A percentile compares a stretch with the other conserved stretches of the same genome.
These are phyloP conservation scores for Cheilosia soror DNA, from an alignment of 2,888 invertebrate species.

Conservation along the genomic window DNA sequence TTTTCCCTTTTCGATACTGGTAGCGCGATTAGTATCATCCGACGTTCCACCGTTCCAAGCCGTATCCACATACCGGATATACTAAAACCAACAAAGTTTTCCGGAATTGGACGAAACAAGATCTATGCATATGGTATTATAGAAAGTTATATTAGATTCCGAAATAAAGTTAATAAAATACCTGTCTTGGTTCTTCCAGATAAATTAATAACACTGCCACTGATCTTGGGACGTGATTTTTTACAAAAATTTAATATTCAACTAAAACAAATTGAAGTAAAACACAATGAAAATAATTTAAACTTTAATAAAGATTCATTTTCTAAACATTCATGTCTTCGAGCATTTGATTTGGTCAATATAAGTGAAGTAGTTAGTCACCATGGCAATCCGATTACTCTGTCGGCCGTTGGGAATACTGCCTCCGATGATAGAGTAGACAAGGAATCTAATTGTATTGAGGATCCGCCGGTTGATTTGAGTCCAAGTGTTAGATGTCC, in stretches of 20 bases:
- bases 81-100: slow-evolving; percentile 18
- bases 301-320: no score
- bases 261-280: not conserved
- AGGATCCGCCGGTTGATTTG: no score
- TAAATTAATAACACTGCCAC: not conserved
- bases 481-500: no score
- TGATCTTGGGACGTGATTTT: not conserved
- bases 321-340: no score
- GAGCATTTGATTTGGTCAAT: no score
- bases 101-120: not conserved
- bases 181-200: not conserved
- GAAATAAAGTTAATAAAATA: not conserved
- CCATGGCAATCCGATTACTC: no score
- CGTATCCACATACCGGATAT: not conserved
- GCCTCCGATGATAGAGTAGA: no score
- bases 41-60: not conserved
- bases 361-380: no score
- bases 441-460: no score
- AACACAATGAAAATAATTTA: not conserved
- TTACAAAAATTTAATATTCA: not conserved
- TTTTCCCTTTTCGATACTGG: slow-evolving; percentile 23
- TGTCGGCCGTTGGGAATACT: no score
- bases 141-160: not conserved
- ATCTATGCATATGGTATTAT: slow-evolving; percentile 9
- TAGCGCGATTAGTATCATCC: slow-evolving; percentile 8